Evolutionary conservation across 2,113 vertebrate species (phyloP).

Genomic region (Deroptyus accipitrinus): DNA sequence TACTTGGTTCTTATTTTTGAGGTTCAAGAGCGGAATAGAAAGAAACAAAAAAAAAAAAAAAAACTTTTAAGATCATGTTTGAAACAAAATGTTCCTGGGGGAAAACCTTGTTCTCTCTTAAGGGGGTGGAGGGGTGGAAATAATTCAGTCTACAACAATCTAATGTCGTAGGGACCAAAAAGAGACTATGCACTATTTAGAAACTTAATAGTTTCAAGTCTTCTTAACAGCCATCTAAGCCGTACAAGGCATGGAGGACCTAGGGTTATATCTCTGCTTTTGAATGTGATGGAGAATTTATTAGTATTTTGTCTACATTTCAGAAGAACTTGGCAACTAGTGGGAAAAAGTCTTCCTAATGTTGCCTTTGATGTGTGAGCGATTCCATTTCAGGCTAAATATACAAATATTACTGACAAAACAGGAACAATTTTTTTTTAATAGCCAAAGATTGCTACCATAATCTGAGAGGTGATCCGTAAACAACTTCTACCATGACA

Average conservation of each 20-base stretch:
- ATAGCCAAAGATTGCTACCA: not conserved
- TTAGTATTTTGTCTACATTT: not conserved
- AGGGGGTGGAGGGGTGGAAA: not conserved
- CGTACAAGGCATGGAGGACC: not conserved
- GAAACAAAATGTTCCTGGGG: not conserved
- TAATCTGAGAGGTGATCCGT: not conserved
- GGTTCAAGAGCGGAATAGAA: not conserved
- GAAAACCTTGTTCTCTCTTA: not conserved
- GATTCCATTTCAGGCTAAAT: accelerated
- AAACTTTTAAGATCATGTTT: not conserved
- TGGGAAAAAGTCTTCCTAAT: not conserved
- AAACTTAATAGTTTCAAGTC: not conserved
- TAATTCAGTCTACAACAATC: not conserved
- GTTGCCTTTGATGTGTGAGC: not conserved
- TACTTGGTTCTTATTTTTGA: not conserved
- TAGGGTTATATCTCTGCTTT: not conserved
- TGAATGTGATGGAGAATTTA: not conserved
- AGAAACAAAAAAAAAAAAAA: not conserved
- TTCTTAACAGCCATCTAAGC: not conserved
- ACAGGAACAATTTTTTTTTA: accelerated
- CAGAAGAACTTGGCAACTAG: not conserved
- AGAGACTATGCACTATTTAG: not conserved
- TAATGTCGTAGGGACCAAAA: not conserved
- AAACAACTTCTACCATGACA: not conserved
- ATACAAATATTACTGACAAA: not conserved